Evolutionary conservation across 2,113 vertebrate genomes (phyloP).

Genomic region (Etheostoma spectabile): DNA sequence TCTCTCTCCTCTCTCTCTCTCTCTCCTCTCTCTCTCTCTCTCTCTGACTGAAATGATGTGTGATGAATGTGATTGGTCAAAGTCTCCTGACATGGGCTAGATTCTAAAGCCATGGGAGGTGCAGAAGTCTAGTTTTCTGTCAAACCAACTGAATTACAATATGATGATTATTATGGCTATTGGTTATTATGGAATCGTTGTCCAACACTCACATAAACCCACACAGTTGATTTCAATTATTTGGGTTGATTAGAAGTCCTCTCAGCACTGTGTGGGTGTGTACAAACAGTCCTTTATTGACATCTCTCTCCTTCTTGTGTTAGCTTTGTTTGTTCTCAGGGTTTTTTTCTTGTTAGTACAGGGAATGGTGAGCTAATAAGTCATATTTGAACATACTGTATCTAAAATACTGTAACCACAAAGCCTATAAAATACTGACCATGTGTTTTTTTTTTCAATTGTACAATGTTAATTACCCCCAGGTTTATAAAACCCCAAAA

Average conservation of each 20-base stretch:
- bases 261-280: slow-evolving; percentile 4
- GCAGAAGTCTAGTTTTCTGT: too few species aligned
- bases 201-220: background rate
- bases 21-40: too few species aligned
- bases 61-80: too few species aligned
- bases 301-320: background rate
- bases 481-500: background rate
- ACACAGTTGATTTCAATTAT: background rate
- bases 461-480: background rate
- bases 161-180: too few species aligned
- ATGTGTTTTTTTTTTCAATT: background rate
- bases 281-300: background rate
- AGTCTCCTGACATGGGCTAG: too few species aligned
- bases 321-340: background rate
- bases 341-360: background rate
- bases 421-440: background rate
- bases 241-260: background rate
- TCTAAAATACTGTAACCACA: too few species aligned
- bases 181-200: too few species aligned
- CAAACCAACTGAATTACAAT: too few species aligned
- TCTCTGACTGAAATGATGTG: too few species aligned
- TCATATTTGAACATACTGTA: too few species aligned
- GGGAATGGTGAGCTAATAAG: background rate
- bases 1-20: too few species aligned
- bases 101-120: too few species aligned